Conservation (phyloP, 1,140 invertebrate genomes). For the Megathymus violae region DNA sequence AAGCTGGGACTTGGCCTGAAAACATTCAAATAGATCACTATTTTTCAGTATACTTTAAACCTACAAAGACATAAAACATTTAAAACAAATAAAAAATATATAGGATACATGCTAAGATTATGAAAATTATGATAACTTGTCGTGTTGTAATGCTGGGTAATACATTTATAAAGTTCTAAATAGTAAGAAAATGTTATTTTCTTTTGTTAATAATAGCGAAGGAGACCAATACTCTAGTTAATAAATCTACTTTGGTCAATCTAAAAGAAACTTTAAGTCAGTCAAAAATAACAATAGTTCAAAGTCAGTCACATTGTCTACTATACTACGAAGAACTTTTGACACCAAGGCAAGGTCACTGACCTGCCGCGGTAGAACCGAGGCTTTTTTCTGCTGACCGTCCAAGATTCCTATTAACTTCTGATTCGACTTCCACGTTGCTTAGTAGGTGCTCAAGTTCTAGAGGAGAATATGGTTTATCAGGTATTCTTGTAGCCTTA, state of each 20-base stretch:
- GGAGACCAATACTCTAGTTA: not conserved
- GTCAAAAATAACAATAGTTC: conserved; percentile 20
- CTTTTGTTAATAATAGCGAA: conserved; percentile 13
- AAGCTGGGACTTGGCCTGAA: conserved; percentile 55
- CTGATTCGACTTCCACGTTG: conserved; percentile 73
- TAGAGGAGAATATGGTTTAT: conserved; percentile 62
- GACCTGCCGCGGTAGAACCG: conserved; percentile 63
- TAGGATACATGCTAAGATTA: conserved; percentile 8
- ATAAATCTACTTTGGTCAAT: not conserved
- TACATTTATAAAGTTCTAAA: not conserved
- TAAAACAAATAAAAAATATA: not conserved
- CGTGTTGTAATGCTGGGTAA: not conserved
- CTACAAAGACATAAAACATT: not conserved
- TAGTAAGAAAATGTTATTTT: conserved; percentile 10
- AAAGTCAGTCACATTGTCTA: conserved; percentile 21
- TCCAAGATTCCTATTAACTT: conserved; percentile 75
- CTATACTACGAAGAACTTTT: conserved; percentile 14
- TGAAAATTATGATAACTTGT: conserved; percentile 10
- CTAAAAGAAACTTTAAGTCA: conserved; percentile 16
- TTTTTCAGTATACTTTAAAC: not conserved
- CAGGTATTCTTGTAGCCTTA: conserved; percentile 43
- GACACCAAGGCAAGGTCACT: conserved; percentile 66
- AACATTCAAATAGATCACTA: conserved; percentile 6
- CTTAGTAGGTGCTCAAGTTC: conserved; percentile 69
- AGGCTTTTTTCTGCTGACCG: conserved; percentile 68